A percentile compares a stretch with the other conserved stretches of the same genome.
Conservation (phyloP, 2,113 vertebrate genomes). For the Polypterus bichir region DNA sequence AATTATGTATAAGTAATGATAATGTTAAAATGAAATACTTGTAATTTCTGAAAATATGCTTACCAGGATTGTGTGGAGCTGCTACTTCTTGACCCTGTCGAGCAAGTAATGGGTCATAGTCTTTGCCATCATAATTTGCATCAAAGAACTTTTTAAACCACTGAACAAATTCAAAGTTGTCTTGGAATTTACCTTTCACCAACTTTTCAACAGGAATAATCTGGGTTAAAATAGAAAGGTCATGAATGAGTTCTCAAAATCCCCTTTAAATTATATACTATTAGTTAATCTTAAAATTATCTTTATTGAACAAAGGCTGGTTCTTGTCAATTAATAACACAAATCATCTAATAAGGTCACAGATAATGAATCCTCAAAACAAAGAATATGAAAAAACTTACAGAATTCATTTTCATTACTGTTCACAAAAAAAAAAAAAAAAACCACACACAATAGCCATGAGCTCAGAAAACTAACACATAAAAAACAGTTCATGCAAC, state of each 20-base stretch:
- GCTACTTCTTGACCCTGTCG: slow-evolving; percentile 88
- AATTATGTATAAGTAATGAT: no score
- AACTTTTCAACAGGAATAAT: slow-evolving; percentile 92
- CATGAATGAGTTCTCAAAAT: background rate
- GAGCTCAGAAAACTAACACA: no score
- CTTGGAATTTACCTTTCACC: slow-evolving; percentile 96
- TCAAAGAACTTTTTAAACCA: slow-evolving; percentile 99
- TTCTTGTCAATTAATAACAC: background rate
- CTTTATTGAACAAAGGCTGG: no score
- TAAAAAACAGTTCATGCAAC: no score
- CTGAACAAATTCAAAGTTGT: slow-evolving; percentile 98
- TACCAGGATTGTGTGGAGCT: slow-evolving; percentile 87
- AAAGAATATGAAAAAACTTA: no score
- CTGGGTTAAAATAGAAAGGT: slow-evolving; percentile 38
- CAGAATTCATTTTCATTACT: no score
- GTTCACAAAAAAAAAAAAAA: no score
- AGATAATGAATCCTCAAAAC: no score
- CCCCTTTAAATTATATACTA: slow-evolving; percentile 1
- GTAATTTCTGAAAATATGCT: slow-evolving; percentile 93
- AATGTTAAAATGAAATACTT: slow-evolving; percentile 35
- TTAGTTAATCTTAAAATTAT: background rate
- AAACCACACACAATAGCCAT: no score
- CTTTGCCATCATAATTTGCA: slow-evolving; percentile 95
- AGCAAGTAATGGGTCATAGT: slow-evolving; percentile 84
- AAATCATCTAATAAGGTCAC: no score